Conservation (phyloP, 2,113 vertebrate species). For the Empidonax traillii region DNA sequence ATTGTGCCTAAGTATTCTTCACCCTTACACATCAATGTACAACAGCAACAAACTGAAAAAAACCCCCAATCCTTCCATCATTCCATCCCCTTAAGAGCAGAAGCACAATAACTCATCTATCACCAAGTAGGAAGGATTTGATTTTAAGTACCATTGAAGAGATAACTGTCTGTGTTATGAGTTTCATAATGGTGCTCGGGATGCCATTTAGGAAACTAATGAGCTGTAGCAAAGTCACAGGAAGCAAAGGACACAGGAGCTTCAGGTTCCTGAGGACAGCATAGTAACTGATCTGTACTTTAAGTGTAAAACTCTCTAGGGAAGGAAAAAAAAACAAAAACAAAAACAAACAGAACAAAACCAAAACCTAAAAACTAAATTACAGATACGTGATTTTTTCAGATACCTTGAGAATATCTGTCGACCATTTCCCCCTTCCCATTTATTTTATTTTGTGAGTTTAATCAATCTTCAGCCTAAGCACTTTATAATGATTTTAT, state of each 20-base stretch:
- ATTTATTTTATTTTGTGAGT: background rate
- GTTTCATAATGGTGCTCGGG: background rate
- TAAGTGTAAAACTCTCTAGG: background rate
- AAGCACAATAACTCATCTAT: background rate
- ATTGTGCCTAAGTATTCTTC: background rate
- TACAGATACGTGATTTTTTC: background rate
- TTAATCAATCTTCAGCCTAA: background rate
- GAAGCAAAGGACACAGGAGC: background rate
- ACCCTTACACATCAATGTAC: background rate
- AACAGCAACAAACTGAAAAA: background rate
- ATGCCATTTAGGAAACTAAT: constrained; percentile 5
- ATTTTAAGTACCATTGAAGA: background rate
- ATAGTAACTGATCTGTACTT: background rate
- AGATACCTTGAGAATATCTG: background rate
- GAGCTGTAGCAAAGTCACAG: background rate
- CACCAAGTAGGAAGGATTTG: background rate
- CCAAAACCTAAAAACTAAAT: background rate
- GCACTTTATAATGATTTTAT: background rate
- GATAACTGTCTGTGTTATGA: background rate
- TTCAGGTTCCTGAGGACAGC: background rate
- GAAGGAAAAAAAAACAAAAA: background rate
- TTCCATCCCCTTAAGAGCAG: background rate
- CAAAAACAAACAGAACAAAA: too few species aligned
- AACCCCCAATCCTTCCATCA: background rate
- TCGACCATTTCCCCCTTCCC: background rate